Evolutionary conservation across 2,888 invertebrate species (phyloP).

Genomic region (Chouioia cunea): DNA sequence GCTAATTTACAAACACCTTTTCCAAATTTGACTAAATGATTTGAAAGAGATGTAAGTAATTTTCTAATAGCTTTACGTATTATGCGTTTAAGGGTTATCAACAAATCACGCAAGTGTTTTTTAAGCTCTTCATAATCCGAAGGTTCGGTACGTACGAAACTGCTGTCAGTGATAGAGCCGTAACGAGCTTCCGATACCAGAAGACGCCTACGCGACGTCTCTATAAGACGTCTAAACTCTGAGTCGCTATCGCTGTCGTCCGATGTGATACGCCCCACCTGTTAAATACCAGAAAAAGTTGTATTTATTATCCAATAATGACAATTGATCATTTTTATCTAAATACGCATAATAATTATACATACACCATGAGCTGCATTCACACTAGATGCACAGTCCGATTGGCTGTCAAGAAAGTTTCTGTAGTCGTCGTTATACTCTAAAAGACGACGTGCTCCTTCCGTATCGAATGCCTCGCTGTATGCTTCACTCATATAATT

Average conservation of each 20-base stretch:
- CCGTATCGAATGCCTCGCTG: slow-evolving; percentile 88
- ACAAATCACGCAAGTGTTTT: too few species aligned
- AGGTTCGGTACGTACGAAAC: slow-evolving; percentile 62
- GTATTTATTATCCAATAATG: too few species aligned
- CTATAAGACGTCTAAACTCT: slow-evolving; percentile 76
- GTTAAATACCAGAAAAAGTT: slow-evolving; percentile 18
- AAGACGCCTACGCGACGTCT: slow-evolving; percentile 75
- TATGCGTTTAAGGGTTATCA: too few species aligned
- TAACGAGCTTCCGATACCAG: slow-evolving; percentile 73
- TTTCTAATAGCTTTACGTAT: too few species aligned
- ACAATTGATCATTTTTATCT: too few species aligned
- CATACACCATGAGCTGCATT: slow-evolving; percentile 71
- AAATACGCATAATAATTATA: slow-evolving; percentile 2
- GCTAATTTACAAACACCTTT: too few species aligned
- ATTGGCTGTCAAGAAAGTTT: slow-evolving; percentile 89
- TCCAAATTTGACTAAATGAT: too few species aligned
- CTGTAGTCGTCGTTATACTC: slow-evolving; percentile 94
- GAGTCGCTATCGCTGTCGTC: slow-evolving; percentile 76
- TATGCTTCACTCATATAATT: slow-evolving; percentile 93
- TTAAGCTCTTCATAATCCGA: too few species aligned
- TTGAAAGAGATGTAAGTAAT: too few species aligned
- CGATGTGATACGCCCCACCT: slow-evolving; percentile 57
- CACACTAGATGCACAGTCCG: slow-evolving; percentile 86
- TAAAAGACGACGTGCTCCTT: slow-evolving; percentile 83
- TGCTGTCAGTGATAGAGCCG: slow-evolving; percentile 55